phyloP scores from a whole-genome alignment of 2,888 invertebrate species.

The Zeuzera pyrina region DNA sequence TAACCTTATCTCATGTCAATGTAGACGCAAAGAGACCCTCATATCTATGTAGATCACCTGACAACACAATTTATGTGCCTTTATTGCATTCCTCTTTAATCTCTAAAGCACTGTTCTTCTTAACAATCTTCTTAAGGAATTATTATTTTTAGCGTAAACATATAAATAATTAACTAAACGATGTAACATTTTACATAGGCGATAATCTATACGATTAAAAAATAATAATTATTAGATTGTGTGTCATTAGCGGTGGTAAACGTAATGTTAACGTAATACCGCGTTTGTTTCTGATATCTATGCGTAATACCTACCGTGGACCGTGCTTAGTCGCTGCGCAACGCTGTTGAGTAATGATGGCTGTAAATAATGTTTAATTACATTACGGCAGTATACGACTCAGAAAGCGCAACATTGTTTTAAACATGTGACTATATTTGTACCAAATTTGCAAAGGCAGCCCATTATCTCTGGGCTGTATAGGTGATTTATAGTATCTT shows the following conservation, averaged over 20 bases:
- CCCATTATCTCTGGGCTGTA: too few species aligned
- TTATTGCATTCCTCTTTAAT: slow-evolving; percentile 52
- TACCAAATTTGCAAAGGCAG: too few species aligned
- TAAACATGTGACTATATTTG: neutral
- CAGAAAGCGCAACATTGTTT: slow-evolving; percentile 13
- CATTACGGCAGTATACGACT: slow-evolving; percentile 10
- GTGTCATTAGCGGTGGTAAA: slow-evolving; percentile 7
- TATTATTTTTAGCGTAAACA: too few species aligned
- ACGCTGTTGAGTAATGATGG: slow-evolving; percentile 35
- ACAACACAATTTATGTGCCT: slow-evolving; percentile 46
- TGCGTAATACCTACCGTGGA: slow-evolving; percentile 25
- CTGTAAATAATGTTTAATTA: slow-evolving; percentile 39
- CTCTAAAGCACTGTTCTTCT: too few species aligned
- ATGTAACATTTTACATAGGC: too few species aligned
- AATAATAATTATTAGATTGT: too few species aligned
- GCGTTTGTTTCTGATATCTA: too few species aligned
- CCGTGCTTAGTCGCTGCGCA: slow-evolving; percentile 20
- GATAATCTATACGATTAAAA: too few species aligned
- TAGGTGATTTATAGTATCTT: too few species aligned
- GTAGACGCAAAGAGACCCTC: slow-evolving; percentile 32
- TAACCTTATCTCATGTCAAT: slow-evolving; percentile 35
- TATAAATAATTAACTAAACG: too few species aligned
- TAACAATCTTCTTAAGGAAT: too few species aligned
- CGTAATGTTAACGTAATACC: slow-evolving; percentile 26
- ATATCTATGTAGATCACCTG: slow-evolving; percentile 48